Evolutionary conservation across 2,888 invertebrate species (phyloP).

Genomic region (Zaprionus obscuricornis): DNA sequence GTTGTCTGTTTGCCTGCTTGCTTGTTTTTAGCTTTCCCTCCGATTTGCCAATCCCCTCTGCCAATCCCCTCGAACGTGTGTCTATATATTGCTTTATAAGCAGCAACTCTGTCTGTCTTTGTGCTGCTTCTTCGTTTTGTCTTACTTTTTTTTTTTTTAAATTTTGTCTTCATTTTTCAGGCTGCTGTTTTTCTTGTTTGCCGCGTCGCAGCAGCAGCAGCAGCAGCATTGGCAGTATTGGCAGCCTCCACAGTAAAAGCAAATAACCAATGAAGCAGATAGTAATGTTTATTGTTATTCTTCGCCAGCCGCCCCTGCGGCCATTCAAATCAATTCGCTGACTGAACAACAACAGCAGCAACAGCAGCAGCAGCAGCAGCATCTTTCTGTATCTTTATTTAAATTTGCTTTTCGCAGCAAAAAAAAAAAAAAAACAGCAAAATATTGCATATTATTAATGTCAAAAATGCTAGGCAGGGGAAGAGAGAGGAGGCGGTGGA

Average conservation of each 20-base stretch:
- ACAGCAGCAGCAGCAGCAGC: conserved; percentile 22
- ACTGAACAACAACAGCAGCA: conserved; percentile 15
- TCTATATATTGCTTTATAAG: conserved; percentile 60
- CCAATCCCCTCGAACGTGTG: not conserved
- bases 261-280: conserved; percentile 77
- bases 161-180: conserved; percentile 40
- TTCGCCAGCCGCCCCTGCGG: conserved; percentile 49
- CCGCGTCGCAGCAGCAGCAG: conserved; percentile 14
- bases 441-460: conserved; percentile 57
- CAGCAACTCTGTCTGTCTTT: conserved; percentile 59
- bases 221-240: too few relatives aligned
- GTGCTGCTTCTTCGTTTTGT: conserved; percentile 41
- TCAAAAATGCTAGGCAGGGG: conserved; percentile 9
- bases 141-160: conserved; percentile 35
- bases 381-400: conserved; percentile 38
- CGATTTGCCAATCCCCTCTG: not conserved
- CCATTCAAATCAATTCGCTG: conserved; percentile 71
- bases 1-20: not conserved
- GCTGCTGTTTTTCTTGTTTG: conserved; percentile 61
- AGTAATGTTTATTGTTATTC: conserved; percentile 77
- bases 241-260: conserved; percentile 42
- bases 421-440: conserved; percentile 26
- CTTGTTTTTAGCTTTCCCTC: not conserved
- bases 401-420: conserved; percentile 36
- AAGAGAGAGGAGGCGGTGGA: not conserved